Evolutionary conservation across 2,113 vertebrate genomes (phyloP).

Genomic region (Rhineura floridana): DNA sequence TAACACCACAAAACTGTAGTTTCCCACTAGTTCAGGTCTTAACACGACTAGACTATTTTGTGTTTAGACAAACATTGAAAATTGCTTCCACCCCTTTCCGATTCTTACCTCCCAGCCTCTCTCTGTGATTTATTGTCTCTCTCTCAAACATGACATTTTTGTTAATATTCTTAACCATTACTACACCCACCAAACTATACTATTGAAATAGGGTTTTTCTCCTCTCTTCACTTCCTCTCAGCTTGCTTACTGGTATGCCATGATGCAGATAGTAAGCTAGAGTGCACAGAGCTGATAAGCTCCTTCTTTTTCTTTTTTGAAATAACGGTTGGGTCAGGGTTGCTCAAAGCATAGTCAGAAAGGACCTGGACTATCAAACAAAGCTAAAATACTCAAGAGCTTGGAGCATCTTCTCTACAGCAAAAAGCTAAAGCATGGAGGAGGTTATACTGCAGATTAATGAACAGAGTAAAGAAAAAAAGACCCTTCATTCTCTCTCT

Average conservation of each 20-base stretch:
- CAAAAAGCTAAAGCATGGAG: neutral
- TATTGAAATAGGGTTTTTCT: conserved; percentile 51
- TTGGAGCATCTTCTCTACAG: neutral
- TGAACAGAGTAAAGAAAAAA: neutral
- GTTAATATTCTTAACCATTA: conserved; percentile 51
- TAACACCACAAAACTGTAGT: conserved; percentile 66
- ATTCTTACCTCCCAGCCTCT: conserved; percentile 42
- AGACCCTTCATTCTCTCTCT: neutral
- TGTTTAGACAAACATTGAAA: conserved; percentile 47
- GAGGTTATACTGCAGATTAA: neutral
- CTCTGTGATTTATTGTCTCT: conserved; percentile 65
- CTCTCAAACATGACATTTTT: conserved; percentile 48
- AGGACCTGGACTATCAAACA: conserved; percentile 56
- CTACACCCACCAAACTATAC: conserved; percentile 44
- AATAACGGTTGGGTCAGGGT: conserved; percentile 59
- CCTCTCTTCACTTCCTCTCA: conserved; percentile 30
- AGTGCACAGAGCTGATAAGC: conserved; percentile 65
- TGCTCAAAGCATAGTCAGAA: conserved; percentile 57
- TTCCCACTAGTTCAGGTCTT: conserved; percentile 74
- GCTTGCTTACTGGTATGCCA: conserved; percentile 49
- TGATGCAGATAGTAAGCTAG: conserved; percentile 57
- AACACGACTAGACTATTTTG: conserved; percentile 71
- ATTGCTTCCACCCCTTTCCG: conserved; percentile 40
- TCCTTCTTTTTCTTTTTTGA: conserved; percentile 50
- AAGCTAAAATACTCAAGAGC: neutral